Base-by-base conservation (phyloP, 2,888 invertebrate species). In the Drosophila subsilvestris region DNA sequence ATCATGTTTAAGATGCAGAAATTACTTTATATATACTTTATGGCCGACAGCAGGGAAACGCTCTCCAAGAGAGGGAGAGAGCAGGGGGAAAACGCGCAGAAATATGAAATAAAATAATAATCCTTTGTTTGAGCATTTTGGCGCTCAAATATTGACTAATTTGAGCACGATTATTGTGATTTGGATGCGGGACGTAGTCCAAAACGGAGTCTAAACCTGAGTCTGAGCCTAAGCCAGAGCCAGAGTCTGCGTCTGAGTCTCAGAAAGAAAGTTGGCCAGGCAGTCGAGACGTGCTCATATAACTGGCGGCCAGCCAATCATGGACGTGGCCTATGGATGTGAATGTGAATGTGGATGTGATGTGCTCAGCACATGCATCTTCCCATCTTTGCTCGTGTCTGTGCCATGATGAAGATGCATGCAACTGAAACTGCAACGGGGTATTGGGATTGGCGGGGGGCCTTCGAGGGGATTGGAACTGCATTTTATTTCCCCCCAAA, bases 71-170 rank as follows among this genome's bases (percentile, higher is more conserved):
- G 18, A 37, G n/a, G 1, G 63, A 58, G 47, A 60, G 14, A 6
- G 2, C 2, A 6, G 14, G 37, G 6, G 37, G 14, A 14, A 1
- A 73, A 50, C 22, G 27, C 20, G 51, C 50, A 63, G 67, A 61
- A 54, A 61, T 37, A 68, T 59, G 59, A 67, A 74, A 80, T 86
- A 68, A 81, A 78, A 82, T 87, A 85, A 85, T 83, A 87, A 86
- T 79, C 69, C 76, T 78, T 77, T 74, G 71, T 73, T 78, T 62
- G 80, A 68, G 73, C 75, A 68, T 80, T 88, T 87, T 76, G 81
- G 79, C 76, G 76, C 87, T 77, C 87, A 81, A 89, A 89, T 90
- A 90, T 89, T 90, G 82, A 88, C 90, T 90, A 90, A 89, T 89
- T 89, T 89, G 77, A 79, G 84, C 89, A 89, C 90, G 89, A 88